phyloP scores from a whole-genome alignment of 1,140 invertebrate species.

The Drosophila punjabiensis region DNA sequence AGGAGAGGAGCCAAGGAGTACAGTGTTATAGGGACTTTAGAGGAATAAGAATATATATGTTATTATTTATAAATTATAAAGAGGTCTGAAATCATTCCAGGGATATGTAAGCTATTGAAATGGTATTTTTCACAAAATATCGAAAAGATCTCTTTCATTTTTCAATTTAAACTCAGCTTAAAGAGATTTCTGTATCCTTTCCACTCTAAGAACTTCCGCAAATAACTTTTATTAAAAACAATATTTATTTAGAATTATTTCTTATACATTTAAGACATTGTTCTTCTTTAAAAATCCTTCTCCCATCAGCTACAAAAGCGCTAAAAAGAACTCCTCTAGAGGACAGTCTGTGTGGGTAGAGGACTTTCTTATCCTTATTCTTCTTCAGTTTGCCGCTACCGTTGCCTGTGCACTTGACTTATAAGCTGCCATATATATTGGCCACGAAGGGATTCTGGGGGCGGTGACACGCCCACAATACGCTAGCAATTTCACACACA shows the following conservation, averaged over 20 bases:
- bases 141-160: too few relatives aligned
- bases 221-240: neutral
- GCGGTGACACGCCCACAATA: conserved; percentile 71
- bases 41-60: neutral
- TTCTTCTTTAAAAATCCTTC: neutral
- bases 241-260: neutral
- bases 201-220: neutral
- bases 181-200: neutral
- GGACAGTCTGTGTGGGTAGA: conserved; percentile 14
- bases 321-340: neutral
- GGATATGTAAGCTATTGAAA: neutral
- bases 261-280: neutral
- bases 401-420: conserved; percentile 73
- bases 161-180: too few relatives aligned
- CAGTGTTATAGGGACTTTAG: neutral
- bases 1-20: conserved; percentile 15
- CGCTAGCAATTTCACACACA: conserved; percentile 79
- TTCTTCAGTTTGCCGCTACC: conserved; percentile 50
- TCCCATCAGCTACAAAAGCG: neutral
- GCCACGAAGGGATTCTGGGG: conserved; percentile 14
- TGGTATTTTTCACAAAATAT: too few relatives aligned
- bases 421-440: conserved; percentile 80
- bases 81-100: neutral
- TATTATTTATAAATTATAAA: neutral
- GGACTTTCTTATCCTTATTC: conserved; percentile 46